phyloP scores from a whole-genome alignment of 2,113 vertebrate genomes.

The Myotis yumanensis region DNA sequence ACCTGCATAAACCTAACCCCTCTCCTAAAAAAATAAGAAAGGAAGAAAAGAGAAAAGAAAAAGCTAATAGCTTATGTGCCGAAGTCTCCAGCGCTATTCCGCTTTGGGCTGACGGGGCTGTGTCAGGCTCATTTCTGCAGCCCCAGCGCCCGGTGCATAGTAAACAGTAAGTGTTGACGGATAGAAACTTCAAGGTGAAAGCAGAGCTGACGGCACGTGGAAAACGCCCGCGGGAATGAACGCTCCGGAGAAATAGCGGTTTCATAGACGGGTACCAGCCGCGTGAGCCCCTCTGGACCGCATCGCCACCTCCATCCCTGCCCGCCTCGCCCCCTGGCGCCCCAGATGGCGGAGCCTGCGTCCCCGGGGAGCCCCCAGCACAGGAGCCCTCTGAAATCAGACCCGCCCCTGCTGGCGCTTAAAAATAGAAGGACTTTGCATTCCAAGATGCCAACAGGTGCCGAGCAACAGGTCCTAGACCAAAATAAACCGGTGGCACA shows the following conservation, averaged over 20 bases:
- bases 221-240: not conserved
- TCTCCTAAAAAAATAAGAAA: not conserved
- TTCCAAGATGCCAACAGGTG: conserved; percentile 52
- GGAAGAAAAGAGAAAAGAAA: not conserved
- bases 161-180: accelerated
- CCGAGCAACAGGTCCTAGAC: not conserved
- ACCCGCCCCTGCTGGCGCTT: not conserved
- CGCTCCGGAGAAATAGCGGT: not conserved
- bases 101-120: not conserved
- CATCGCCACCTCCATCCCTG: accelerated
- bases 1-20: not conserved
- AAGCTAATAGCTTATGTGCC: not conserved
- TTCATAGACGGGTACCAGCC: accelerated
- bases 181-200: not conserved
- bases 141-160: accelerated
- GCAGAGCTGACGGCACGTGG: accelerated
- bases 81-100: not conserved
- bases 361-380: not conserved
- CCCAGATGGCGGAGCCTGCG: not conserved
- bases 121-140: not conserved
- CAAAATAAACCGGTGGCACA: not conserved
- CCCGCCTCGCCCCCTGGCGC: not conserved
- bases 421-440: not conserved
- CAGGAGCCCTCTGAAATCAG: conserved; percentile 7
- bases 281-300: not conserved